A percentile compares a stretch with the other conserved stretches of the same genome.
Conservation (phyloP, 2,797 vertebrate species). For the Cheirogaleus major region DNA sequence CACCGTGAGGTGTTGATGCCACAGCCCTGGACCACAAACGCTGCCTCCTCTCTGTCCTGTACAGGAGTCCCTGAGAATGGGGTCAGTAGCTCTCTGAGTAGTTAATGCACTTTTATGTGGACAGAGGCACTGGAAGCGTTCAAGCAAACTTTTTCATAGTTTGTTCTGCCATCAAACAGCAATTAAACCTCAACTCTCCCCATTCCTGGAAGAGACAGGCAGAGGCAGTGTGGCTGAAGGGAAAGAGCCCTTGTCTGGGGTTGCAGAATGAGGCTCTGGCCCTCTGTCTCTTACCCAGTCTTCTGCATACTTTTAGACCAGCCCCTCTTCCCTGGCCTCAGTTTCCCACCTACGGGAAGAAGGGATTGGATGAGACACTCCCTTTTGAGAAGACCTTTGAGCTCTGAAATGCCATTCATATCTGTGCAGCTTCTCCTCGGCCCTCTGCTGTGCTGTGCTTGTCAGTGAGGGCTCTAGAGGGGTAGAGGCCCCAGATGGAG, state of each 20-base stretch:
- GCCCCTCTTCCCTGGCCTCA: not conserved
- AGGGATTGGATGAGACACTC: not conserved
- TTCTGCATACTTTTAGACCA: not conserved
- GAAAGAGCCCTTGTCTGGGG: not conserved
- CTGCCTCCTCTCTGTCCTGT: not conserved
- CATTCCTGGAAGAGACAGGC: not conserved
- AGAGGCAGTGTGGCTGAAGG: not conserved
- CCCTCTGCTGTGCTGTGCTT: not conserved
- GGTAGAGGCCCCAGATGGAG: not conserved
- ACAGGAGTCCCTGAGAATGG: not conserved
- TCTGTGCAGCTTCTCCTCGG: not conserved
- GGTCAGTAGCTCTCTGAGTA: constrained; percentile 18
- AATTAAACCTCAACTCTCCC: not conserved
- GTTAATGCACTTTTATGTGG: not conserved
- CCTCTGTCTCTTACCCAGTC: not conserved
- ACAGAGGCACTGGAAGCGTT: not conserved
- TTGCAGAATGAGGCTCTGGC: no score
- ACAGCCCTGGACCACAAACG: not conserved
- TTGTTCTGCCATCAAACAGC: not conserved
- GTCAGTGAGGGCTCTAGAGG: not conserved
- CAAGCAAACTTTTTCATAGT: not conserved
- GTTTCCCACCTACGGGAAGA: not conserved
- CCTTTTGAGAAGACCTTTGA: not conserved
- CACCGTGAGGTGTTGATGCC: not conserved
- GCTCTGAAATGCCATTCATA: not conserved